Evolutionary conservation across 2,113 vertebrate species (phyloP), one percentile per base, ranked within the genome.

Genomic region (Genyomyrus donnyi): DNA sequence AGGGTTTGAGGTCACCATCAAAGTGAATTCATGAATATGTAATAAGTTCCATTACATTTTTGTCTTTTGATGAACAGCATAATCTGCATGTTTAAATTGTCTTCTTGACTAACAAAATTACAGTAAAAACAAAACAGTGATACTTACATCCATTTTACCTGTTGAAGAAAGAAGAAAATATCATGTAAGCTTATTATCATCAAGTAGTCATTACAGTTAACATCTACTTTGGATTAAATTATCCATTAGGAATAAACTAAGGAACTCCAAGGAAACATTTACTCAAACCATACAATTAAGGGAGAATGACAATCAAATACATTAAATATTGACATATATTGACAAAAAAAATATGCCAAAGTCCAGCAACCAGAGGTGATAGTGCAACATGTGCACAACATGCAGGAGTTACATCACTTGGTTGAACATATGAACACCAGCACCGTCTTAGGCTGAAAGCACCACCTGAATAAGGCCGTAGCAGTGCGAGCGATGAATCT

Each of bases 71-170:
- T 11, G n/a, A 70, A 70, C 62, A 31, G n/a, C n/a, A 70, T 70
- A 70, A 70, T 27, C n/a, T 31, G 62, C 62, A 13, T 70, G n/a
- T 13, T 27, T 31, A 70, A 70, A 70, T 31, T 11, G 3, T 70
- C 62, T 31, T 70, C 62, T 70, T 31, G n/a, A 70, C n/a, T 1
- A 70, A 70, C n/a, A 31, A 70, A 70, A 66, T 31, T 31, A 42
- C 39, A 0, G 0, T 42, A 11, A n/a, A 31, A 70, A 70, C 17
- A 70, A n/a, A 86, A n/a, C 50, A 50, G 31, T n/a, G 39, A 42
- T 90, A 93, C 92, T 93, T 90, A 93, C 92, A 89, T 92, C 70
- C 92, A 93, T 93, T 56, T 80, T 92, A 88, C 46, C 92, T 93
- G 87, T 49, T 86, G 91, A 77, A 49, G 7, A 90, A 89, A 27